Base-by-base conservation (phyloP, 1,140 invertebrate genomes). In the Halictus rubicundus region DNA sequence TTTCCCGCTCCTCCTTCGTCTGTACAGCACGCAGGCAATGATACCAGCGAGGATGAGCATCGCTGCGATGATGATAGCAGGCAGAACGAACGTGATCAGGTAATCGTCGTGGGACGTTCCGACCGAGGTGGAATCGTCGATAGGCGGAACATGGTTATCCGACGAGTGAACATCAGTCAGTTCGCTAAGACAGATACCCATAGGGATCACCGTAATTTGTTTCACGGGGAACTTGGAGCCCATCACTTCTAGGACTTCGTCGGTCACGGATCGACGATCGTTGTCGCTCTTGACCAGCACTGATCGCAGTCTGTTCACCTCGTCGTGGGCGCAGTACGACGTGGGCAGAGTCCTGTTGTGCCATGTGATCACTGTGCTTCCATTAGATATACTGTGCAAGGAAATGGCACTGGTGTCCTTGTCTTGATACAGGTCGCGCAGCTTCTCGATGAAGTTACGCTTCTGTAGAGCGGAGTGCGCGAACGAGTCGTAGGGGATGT, bases 21-120 rank as follows among this genome's bases (percentile, higher is more conserved):
- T 94, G 90, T 99, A 98, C 21, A 99, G 92, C 52, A 98, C 95
- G 89, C 98, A 99, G 0, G 98, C 98, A 46, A 98, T 96, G 21
- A 98, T 94, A 0, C 96, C 95, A 0, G 98, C 97, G 9, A 99
- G 93, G 0, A 98, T 91, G 1, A 99, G 93, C 97, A 99, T 98
- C 10, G 95, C 95, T 0, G 96, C 95, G 76, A 99, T 98, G 12
- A 99, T 97, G 23, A 98, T 95, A 0, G 96, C 96, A 0, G 98
- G 98, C 60, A 99, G 94, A 19, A 99, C 96, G 80, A 97, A 98
- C 0, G 97, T 98, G n/a, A 98, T 95, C 70, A 98, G 94, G 89
- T 98, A 97, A 83, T 98, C 97, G 60, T 97, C 96, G n/a, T 93
- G 92, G 46, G 93, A 93, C 2, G 87, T 77, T 7, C 93, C 91